phyloP scores from a whole-genome alignment of 2,888 invertebrate species.

The Phyllotreta cruciferae region DNA sequence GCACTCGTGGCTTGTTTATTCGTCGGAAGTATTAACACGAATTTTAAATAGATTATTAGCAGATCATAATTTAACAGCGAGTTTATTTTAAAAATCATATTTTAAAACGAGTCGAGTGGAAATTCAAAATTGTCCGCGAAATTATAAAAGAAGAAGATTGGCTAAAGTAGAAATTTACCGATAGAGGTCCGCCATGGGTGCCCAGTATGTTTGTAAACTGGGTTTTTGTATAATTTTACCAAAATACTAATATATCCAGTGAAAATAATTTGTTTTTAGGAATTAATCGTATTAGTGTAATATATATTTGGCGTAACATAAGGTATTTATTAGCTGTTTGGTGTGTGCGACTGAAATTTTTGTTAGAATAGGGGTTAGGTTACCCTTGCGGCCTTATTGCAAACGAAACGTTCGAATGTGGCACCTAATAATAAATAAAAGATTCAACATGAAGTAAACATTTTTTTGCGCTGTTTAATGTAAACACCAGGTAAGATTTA shows the following conservation, averaged over 20 bases:
- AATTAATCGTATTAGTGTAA: slow-evolving; percentile 37
- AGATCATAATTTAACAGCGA: no score
- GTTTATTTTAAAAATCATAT: no score
- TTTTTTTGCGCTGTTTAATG: slow-evolving; percentile 44
- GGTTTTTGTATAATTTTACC: slow-evolving; percentile 60
- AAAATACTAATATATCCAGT: slow-evolving; percentile 51
- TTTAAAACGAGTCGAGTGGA: no score
- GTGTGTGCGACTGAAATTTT: slow-evolving; percentile 41
- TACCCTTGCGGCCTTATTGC: slow-evolving; percentile 60
- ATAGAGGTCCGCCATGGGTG: slow-evolving; percentile 60
- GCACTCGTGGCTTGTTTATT: no score
- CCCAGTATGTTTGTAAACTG: slow-evolving; percentile 65
- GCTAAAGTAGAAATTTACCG: slow-evolving; percentile 48
- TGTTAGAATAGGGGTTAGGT: slow-evolving; percentile 60
- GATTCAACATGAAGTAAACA: slow-evolving; percentile 50
- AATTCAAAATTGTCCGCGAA: no score
- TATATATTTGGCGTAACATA: slow-evolving; percentile 30
- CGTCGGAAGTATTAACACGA: no score
- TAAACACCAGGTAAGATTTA: slow-evolving; percentile 47
- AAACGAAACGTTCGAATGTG: slow-evolving; percentile 50
- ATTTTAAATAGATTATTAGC: no score
- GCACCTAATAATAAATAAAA: slow-evolving; percentile 43
- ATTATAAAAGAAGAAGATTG: not conserved
- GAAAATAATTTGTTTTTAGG: slow-evolving; percentile 40
- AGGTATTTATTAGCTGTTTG: slow-evolving; percentile 40